Evolutionary conservation across 2,888 invertebrate genomes (phyloP).

Genomic region (Metallyticus violacea): DNA sequence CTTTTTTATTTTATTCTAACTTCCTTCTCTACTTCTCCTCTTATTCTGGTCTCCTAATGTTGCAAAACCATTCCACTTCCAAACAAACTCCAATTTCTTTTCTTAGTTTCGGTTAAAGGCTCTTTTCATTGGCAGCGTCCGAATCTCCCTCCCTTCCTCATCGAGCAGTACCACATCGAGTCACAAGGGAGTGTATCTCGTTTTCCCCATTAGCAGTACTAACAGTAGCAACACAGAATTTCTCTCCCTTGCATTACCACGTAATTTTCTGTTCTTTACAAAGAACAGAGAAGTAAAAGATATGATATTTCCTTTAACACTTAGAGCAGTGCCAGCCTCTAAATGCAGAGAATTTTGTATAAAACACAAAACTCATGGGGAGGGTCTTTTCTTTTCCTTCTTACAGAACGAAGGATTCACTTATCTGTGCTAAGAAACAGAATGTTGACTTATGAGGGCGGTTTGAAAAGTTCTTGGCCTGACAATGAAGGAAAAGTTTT

Average conservation of each 20-base stretch:
- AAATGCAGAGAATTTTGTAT: background rate
- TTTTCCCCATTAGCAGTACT: background rate
- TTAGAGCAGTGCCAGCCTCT: background rate
- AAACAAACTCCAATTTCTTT: constrained; percentile 20
- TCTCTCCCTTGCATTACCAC: background rate
- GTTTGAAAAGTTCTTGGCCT: no score
- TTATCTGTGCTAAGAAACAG: no score
- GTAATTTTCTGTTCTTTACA: background rate
- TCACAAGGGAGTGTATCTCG: background rate
- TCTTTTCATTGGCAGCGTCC: constrained; percentile 8
- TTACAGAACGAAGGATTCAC: no score
- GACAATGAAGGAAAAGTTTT: no score
- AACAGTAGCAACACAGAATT: background rate
- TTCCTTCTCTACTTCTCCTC: background rate
- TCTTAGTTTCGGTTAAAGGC: constrained; percentile 17
- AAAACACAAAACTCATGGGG: background rate
- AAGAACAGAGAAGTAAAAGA: background rate
- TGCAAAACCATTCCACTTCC: constrained; percentile 20
- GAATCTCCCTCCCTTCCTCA: background rate
- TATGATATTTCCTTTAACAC: background rate
- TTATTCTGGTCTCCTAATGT: background rate
- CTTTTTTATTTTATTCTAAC: background rate
- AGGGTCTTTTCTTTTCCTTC: background rate
- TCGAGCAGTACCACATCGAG: no score
- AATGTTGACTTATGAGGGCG: no score